Evolutionary conservation across 2,113 vertebrate species (phyloP).

Genomic region (Oreotrochilus melanogaster): DNA sequence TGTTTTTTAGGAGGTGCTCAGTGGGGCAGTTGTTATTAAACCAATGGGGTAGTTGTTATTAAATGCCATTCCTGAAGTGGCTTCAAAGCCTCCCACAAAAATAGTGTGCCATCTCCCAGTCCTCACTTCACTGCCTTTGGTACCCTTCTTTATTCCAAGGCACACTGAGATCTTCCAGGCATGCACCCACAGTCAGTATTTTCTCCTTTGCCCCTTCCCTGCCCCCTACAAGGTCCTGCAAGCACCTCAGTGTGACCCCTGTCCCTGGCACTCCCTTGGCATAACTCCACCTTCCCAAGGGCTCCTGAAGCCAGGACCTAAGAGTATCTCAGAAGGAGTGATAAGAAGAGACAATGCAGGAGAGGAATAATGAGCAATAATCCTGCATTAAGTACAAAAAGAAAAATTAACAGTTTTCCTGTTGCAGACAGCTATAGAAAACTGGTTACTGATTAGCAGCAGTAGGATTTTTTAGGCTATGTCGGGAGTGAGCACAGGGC

Average conservation of each 20-base stretch:
- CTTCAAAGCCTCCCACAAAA: background rate
- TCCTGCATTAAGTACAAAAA: background rate
- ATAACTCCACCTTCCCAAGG: background rate
- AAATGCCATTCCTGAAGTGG: background rate
- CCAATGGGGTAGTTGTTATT: background rate
- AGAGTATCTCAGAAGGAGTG: background rate
- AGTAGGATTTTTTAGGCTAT: background rate
- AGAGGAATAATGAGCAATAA: background rate
- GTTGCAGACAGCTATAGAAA: background rate
- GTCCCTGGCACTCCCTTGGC: background rate
- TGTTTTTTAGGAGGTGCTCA: background rate
- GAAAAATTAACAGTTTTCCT: background rate
- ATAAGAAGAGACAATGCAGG: background rate
- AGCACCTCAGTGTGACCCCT: background rate
- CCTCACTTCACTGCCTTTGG: background rate
- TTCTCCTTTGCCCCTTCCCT: background rate
- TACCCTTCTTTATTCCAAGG: background rate
- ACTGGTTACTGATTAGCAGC: background rate
- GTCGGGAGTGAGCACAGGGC: background rate
- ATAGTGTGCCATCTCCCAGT: background rate
- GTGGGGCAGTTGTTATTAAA: background rate
- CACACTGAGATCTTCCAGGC: background rate
- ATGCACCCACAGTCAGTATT: background rate
- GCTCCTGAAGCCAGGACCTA: background rate
- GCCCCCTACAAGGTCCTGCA: background rate